Base-by-base conservation (phyloP, 1,140 invertebrate species). In the Neotoxoptera formosana region DNA sequence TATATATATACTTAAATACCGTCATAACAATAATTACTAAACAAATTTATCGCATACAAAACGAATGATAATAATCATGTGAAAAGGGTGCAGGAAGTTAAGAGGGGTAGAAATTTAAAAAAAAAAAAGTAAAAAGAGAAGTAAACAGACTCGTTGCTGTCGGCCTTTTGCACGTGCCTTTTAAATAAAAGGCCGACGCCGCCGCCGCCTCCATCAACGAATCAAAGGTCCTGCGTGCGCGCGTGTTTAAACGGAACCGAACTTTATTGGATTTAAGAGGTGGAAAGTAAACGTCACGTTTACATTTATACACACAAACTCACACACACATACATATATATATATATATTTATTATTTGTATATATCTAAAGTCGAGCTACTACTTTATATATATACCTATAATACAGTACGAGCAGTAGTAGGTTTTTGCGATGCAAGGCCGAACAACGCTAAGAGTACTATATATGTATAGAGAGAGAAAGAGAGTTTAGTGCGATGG, bases 221-320 rank as follows among this genome's bases (percentile, higher is more conserved):
- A 93, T 93, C 81, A 92, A 92, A 92, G 90, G 67, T 92, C 60
- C 76, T 76, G 45, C 34, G 1, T 83, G 56, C 30, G 21, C 48
- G 91, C 47, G 81, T 56, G 48, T 86, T 53, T 92, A 81, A 84
- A 91, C 90, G 90, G 90, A 91, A 84, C 81, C 76, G 48, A 86
- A 93, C 76, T 93, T 93, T 93, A 93, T 93, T 93, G 34, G 81
- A 93, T 93, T 93, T 86, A 56, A 93, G 48, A 93, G 91, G 91
- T 93, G 36, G 30, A 93, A 53, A 83, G 34, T n/a, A 93, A 93
- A 93, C 36, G 86, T 93, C 91, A 93, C 81, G 91, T 93, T 36
- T 67, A 67, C 86, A 48, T 36, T 56, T 56, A 89, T 56, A 87
- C 34, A 36, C 2, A 90, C 53, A 89, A 34, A 89, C 48, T 51